Evolutionary conservation across 2,113 vertebrate genomes (phyloP).

Genomic region (Proterorhinus semilunaris): DNA sequence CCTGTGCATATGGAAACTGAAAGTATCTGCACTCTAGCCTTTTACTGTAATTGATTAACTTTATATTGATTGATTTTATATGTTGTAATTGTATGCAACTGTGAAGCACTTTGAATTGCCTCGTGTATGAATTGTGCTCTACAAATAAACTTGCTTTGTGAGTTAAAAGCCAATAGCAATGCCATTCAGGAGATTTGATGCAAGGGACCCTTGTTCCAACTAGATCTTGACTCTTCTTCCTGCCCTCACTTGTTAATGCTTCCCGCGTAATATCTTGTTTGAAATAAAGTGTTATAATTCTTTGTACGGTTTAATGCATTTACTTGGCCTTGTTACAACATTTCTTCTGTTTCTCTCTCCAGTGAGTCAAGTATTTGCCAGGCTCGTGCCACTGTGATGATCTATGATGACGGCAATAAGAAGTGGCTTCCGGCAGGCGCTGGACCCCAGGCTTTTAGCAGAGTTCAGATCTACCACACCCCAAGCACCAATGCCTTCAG

Average conservation of each 20-base stretch:
- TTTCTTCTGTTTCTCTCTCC: conserved; percentile 12
- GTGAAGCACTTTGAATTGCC: too few relatives aligned
- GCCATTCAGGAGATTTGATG: conserved; percentile 7
- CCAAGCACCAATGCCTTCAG: conserved; percentile 83
- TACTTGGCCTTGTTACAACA: neutral
- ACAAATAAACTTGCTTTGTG: too few relatives aligned
- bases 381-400: conserved; percentile 90
- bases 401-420: conserved; percentile 86
- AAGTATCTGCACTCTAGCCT: too few relatives aligned
- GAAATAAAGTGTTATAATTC: conserved; percentile 29
- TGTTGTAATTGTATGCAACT: too few relatives aligned
- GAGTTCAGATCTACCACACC: conserved; percentile 91
- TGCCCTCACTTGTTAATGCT: conserved; percentile 64
- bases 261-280: conserved; percentile 36
- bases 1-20: too few relatives aligned
- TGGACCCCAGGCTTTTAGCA: conserved; percentile 83
- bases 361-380: conserved; percentile 87
- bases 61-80: too few relatives aligned
- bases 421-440: conserved; percentile 87
- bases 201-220: conserved; percentile 32
- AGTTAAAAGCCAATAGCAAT: neutral
- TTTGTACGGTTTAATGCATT: neutral
- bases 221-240: conserved; percentile 56
- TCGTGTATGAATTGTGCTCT: too few relatives aligned
- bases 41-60: too few relatives aligned